These are phyloP conservation scores for Cyanoramphus novaezelandiae DNA, from an alignment of 2,113 vertebrate genomes.

Conservation along the genomic window DNA sequence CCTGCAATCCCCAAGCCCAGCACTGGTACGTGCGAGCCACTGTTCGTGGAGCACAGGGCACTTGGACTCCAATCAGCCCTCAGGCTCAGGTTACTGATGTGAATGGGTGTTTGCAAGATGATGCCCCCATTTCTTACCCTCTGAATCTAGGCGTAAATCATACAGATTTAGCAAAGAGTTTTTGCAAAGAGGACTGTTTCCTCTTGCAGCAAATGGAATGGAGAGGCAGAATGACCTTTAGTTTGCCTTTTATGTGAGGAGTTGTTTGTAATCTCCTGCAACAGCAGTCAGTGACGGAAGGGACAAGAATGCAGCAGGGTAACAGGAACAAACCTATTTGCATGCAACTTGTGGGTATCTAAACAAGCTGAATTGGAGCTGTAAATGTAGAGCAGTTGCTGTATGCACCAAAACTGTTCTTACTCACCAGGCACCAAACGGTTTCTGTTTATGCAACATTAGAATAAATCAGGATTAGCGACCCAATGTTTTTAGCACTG, in stretches of 20 bases:
- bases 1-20: neutral
- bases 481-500: neutral
- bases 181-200: neutral
- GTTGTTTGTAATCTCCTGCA: neutral
- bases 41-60: neutral
- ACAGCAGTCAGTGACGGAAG: neutral
- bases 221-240: neutral
- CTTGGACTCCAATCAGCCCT: neutral
- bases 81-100: rapidly evolving
- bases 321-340: neutral
- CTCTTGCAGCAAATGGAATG: rapidly evolving
- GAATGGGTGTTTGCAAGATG: rapidly evolving
- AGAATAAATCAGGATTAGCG: neutral
- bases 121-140: neutral
- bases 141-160: neutral
- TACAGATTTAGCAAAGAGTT: neutral
- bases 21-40: neutral
- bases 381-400: neutral
- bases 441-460: neutral
- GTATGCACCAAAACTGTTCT: neutral
- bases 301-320: neutral
- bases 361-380: neutral
- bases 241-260: slow-evolving; percentile 18
- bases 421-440: neutral
- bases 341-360: neutral